Percentiles rank a stretch among this genome's conserved stretches.
phyloP scores from a whole-genome alignment of 2,797 vertebrate species.

The Enteromius radiatus region DNA sequence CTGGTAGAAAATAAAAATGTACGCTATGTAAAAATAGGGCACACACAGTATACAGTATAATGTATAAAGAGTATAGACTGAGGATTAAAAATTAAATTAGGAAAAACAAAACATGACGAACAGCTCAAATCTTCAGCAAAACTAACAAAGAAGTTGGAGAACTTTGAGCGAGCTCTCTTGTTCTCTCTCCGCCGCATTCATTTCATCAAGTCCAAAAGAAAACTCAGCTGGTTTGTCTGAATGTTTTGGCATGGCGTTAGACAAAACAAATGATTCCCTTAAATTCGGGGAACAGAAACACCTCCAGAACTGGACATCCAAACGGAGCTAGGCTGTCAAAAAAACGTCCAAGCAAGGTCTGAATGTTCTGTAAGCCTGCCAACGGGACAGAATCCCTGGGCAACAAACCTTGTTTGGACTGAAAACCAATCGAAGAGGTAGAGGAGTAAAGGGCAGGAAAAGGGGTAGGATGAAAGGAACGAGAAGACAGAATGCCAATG shows the following conservation, averaged over 20 bases:
- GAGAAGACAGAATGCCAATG: constrained; percentile 29
- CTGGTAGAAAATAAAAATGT: too few species aligned
- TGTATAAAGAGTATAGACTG: too few species aligned
- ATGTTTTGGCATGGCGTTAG: constrained; percentile 28
- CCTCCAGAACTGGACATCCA: constrained; percentile 34
- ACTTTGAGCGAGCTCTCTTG: not conserved
- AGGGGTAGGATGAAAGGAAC: constrained; percentile 31
- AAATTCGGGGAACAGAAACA: constrained; percentile 21
- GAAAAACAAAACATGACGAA: not conserved
- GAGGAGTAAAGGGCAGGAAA: not conserved
- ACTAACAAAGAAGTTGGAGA: not conserved
- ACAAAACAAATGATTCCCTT: constrained; percentile 45
- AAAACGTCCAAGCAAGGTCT: constrained; percentile 41
- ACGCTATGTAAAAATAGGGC: too few species aligned
- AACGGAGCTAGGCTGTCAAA: constrained; percentile 1
- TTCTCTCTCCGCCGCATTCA: not conserved
- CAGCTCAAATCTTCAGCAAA: not conserved
- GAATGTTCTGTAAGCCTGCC: constrained; percentile 39
- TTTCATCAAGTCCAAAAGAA: constrained; percentile 24
- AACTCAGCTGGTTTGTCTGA: constrained; percentile 22
- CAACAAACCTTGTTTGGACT: constrained; percentile 27
- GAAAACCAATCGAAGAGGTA: constrained; percentile 22
- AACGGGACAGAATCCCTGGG: constrained; percentile 46
- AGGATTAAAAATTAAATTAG: not conserved
- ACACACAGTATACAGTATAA: too few species aligned